Percentiles rank a stretch among this genome's conserved stretches.
Conservation (phyloP, 2,797 vertebrate genomes). For the Pteropus rufus region DNA sequence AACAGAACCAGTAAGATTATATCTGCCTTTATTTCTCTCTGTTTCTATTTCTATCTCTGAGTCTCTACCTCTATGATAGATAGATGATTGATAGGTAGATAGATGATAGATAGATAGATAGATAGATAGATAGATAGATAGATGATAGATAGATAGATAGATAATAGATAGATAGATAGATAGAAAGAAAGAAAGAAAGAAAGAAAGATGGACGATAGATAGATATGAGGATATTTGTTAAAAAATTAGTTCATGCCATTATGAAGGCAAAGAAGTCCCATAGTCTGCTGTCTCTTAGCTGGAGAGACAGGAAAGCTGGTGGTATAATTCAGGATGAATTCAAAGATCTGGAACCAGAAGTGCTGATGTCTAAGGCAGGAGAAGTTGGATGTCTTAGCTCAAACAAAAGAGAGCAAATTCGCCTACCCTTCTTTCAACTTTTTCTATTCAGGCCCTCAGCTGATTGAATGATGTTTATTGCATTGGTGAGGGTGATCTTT, state of each 20-base stretch:
- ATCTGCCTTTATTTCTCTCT: no score
- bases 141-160: no score
- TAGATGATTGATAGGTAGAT: no score
- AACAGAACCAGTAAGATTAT: not conserved
- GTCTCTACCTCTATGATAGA: no score
- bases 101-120: no score
- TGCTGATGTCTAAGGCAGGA: not conserved
- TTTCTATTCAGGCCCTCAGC: not conserved
- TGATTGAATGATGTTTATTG: not conserved
- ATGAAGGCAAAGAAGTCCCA: not conserved
- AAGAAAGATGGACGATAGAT: no score
- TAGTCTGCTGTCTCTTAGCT: not conserved
- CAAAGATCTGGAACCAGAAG: not conserved
- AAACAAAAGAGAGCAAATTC: not conserved
- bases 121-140: no score
- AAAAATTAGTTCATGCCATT: not conserved
- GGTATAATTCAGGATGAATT: not conserved
- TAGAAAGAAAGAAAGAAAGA: no score
- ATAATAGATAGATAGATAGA: no score
- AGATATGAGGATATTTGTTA: no score
- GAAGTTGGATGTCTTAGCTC: not conserved
- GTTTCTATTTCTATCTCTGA: no score
- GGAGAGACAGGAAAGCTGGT: not conserved
- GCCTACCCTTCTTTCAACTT: not conserved
- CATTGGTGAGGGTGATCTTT: not conserved